These are phyloP conservation scores for Nebria salina DNA, from an alignment of 2,888 invertebrate genomes.

Conservation along the genomic window DNA sequence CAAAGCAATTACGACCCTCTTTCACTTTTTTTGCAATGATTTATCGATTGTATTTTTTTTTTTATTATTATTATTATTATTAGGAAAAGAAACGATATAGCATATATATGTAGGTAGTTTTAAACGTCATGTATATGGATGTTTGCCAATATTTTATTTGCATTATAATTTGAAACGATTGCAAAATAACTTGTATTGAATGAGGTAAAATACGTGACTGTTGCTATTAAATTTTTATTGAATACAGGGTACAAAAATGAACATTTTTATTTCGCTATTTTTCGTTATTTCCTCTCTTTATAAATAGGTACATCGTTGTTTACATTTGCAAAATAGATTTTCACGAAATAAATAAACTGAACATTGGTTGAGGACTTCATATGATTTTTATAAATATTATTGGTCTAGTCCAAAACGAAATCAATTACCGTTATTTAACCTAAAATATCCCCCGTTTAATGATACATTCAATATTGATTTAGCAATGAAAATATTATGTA, in stretches of 20 bases:
- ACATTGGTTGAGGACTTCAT: background rate
- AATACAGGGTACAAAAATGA: background rate
- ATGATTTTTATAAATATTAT: background rate
- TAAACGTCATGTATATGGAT: background rate
- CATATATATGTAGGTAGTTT: background rate
- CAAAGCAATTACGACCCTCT: slow-evolving; percentile 41
- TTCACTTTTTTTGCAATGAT: background rate
- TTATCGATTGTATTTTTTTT: background rate
- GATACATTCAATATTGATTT: background rate
- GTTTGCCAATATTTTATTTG: slow-evolving; percentile 31
- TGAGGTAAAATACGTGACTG: background rate
- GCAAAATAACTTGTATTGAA: background rate
- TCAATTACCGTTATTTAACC: background rate
- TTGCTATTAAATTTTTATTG: slow-evolving; percentile 17
- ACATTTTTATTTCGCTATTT: background rate
- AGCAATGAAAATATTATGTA: background rate
- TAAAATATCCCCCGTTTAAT: background rate
- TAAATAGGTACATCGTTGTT: background rate
- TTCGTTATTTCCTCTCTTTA: background rate
- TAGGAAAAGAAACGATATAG: background rate
- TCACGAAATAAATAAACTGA: background rate
- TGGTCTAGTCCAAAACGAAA: background rate
- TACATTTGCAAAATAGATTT: background rate
- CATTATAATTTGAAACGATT: slow-evolving; percentile 26
- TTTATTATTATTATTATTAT: background rate